Evolutionary conservation across 2,888 invertebrate genomes (phyloP), one percentile per base, ranked within the genome.

Genomic region (Ellobium chinense): DNA sequence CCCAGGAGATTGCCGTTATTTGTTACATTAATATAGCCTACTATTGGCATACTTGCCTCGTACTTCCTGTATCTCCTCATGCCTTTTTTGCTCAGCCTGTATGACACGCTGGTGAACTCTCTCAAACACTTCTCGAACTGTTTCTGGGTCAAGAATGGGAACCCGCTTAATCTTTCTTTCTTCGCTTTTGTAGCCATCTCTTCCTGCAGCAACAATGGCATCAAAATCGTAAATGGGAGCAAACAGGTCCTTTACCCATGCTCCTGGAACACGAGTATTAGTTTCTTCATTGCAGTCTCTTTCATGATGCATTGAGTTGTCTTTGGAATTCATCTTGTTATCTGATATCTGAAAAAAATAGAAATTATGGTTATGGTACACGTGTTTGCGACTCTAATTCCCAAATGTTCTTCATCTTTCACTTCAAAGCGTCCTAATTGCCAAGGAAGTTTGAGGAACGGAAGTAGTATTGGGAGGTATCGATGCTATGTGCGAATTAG

Each of bases 181-280:
- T n/a, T 77, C 72, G 12, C 31, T 54, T 24, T 68, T 36, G 69
- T 66, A 68, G 21, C 85, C 85, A 36, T 85, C 83, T 81, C 83
- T 83, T 78, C 85, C 74, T n/a, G 85, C 85, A 9, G 87, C 77
- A 14, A 89, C 83, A 60, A 88, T 88, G 14, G 85, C 84, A 7
- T 88, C 88, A 7, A 85, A 83, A 31, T 86, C 85, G 82, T 87
- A 88, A 12, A 85, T 81, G 18, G 91, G 91, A 37, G 88, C 86
- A 83, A 91, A 91, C 29, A 91, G 63, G 36, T 90, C 90, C n/a
- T 88, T 88, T n/a, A 91, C 88, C 91, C 91, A 91, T 76, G 90
- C 87, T 60, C 87, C 85, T 37, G 85, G 65, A 14, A 66, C 62
- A 18, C 29, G 66, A 65, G 54, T 21, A 21, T 37, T 18, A 37